These are phyloP conservation scores for Drosophila pseudotakahashii DNA, from an alignment of 2,888 invertebrate genomes.

Conservation along the genomic window DNA sequence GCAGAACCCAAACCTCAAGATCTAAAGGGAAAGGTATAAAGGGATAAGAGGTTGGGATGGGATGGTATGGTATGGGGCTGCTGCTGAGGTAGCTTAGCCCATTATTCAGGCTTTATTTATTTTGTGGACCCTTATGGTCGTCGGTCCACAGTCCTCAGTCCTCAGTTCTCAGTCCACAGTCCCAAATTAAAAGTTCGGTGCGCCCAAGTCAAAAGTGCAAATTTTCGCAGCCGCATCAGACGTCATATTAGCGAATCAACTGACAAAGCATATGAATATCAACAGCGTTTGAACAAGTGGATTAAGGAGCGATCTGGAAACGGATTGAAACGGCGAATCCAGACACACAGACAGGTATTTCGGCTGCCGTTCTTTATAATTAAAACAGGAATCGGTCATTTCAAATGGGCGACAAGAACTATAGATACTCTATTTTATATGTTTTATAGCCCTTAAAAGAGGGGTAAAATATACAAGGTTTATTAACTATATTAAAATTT, in stretches of 20 bases:
- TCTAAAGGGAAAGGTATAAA: background rate
- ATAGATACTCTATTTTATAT: background rate
- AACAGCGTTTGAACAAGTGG: slow-evolving; percentile 79
- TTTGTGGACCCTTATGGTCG: slow-evolving; percentile 40
- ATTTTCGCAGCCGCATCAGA: slow-evolving; percentile 79
- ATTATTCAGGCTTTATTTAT: slow-evolving; percentile 79
- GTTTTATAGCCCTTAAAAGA: too few species aligned
- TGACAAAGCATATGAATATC: slow-evolving; percentile 80
- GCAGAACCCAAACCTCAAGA: slow-evolving; percentile 9
- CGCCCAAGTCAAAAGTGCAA: slow-evolving; percentile 71
- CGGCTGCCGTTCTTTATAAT: slow-evolving; percentile 58
- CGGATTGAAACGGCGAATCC: slow-evolving; percentile 7
- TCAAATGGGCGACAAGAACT: too few species aligned
- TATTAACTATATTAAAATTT: too few species aligned
- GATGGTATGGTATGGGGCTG: background rate
- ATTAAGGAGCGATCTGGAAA: slow-evolving; percentile 55
- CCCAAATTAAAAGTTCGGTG: slow-evolving; percentile 71
- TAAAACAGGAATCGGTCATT: slow-evolving; percentile 57
- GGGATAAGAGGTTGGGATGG: slow-evolving; percentile 1
- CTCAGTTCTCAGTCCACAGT: slow-evolving; percentile 3
- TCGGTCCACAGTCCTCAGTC: background rate
- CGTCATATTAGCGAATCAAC: slow-evolving; percentile 80
- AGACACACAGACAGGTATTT: slow-evolving; percentile 27
- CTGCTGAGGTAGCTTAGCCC: slow-evolving; percentile 73
- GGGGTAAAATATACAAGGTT: too few species aligned